Percentiles rank a stretch among this genome's conserved stretches.
These are phyloP conservation scores for Choloepus hoffmanni DNA, from an alignment of 2,113 vertebrate species.

Conservation along the genomic window DNA sequence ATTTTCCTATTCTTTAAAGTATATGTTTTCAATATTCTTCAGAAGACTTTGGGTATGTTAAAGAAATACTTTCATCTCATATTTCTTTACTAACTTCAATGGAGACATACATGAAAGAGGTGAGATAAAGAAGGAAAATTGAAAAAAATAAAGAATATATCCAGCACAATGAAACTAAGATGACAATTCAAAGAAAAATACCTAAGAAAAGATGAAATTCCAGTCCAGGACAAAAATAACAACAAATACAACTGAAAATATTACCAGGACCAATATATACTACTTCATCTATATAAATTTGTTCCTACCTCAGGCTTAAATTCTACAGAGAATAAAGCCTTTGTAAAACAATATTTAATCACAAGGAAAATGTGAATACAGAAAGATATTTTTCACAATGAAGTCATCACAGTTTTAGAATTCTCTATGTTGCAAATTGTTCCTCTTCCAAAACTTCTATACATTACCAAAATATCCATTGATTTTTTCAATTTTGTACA, in stretches of 20 bases:
- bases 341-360: background rate
- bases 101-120: background rate
- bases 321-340: background rate
- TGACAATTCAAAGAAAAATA: background rate
- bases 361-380: background rate
- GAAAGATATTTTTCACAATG: background rate
- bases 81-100: slow-evolving; percentile 41
- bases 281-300: background rate
- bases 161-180: background rate
- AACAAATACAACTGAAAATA: slow-evolving; percentile 2
- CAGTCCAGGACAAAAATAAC: background rate
- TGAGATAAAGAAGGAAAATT: background rate
- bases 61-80: background rate
- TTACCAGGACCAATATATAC: background rate
- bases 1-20: slow-evolving; percentile 31
- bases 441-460: background rate
- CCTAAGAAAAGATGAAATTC: background rate
- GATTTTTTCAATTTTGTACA: background rate
- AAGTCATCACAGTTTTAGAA: background rate
- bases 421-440: background rate
- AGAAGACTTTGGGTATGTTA: background rate
- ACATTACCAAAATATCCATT: too few relatives aligned
- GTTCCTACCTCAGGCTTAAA: background rate
- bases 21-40: background rate
- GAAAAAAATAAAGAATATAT: slow-evolving; percentile 9